A percentile compares a stretch with the other conserved stretches of the same genome.
Conservation (phyloP, 2,797 vertebrate species). For the Atherinosoma microstoma region DNA sequence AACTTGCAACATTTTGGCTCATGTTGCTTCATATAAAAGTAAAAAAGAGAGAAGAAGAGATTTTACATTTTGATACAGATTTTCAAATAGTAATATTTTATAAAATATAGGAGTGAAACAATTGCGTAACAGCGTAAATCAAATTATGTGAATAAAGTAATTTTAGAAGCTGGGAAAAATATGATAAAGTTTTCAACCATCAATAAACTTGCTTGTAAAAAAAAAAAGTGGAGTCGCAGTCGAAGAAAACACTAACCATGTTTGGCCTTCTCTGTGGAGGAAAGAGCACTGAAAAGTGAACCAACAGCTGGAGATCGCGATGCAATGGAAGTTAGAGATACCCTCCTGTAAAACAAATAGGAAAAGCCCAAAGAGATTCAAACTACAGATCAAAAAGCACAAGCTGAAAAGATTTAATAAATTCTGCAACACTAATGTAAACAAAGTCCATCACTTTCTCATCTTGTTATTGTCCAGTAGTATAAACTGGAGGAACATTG, state of each 20-base stretch:
- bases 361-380: neutral
- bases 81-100: neutral
- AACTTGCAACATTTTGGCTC: neutral
- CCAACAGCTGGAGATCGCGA: constrained; percentile 60
- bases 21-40: neutral
- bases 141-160: neutral
- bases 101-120: too few relatives aligned
- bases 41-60: neutral
- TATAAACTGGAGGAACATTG: constrained; percentile 8
- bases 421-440: neutral
- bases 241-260: constrained; percentile 83
- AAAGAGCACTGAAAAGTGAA: constrained; percentile 55
- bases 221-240: neutral
- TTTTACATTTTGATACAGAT: neutral
- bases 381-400: neutral
- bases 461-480: neutral
- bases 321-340: constrained; percentile 88
- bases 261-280: constrained; percentile 84
- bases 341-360: constrained; percentile 83
- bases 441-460: neutral
- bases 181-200: neutral
- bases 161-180: neutral
- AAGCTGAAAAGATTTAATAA: neutral
- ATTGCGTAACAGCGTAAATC: neutral
- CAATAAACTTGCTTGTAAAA: neutral